These are phyloP conservation scores for Chondrosia reniformis DNA, from an alignment of 37 sponge, comb jelly and placozoan species.

Conservation along the genomic window DNA sequence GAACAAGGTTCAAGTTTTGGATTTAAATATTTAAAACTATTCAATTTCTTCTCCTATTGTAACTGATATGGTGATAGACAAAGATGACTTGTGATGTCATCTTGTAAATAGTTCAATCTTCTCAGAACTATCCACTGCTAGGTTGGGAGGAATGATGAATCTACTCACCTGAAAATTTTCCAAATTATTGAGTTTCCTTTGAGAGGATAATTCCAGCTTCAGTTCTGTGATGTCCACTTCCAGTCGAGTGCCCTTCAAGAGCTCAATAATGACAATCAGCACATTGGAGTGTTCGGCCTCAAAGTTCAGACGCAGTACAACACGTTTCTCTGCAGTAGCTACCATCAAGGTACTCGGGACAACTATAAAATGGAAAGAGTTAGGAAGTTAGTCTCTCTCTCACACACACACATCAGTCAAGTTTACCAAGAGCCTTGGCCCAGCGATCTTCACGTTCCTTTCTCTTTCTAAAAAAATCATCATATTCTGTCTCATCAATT, in stretches of 20 bases:
- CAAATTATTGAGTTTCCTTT: neutral
- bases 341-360: constrained; percentile 58
- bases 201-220: constrained; percentile 28
- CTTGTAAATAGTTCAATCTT: too few species aligned
- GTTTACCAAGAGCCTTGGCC: constrained; percentile 66
- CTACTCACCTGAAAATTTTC: neutral
- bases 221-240: constrained; percentile 27
- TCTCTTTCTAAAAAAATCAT: neutral
- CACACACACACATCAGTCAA: neutral
- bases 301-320: constrained; percentile 63
- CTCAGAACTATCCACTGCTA: too few species aligned
- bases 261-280: constrained; percentile 70
- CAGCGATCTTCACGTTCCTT: constrained; percentile 30
- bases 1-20: too few species aligned
- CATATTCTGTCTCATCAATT: neutral
- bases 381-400: too few species aligned
- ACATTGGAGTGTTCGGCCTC: constrained; percentile 92
- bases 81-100: too few species aligned
- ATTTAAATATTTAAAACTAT: too few species aligned
- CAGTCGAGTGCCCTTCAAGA: constrained; percentile 51
- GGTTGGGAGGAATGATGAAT: too few species aligned
- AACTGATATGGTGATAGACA: too few species aligned
- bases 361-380: constrained; percentile 13
- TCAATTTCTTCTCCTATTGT: too few species aligned
- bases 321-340: constrained; percentile 32